Conservation (phyloP, 2,888 invertebrate genomes). For the Eurois occulta region DNA sequence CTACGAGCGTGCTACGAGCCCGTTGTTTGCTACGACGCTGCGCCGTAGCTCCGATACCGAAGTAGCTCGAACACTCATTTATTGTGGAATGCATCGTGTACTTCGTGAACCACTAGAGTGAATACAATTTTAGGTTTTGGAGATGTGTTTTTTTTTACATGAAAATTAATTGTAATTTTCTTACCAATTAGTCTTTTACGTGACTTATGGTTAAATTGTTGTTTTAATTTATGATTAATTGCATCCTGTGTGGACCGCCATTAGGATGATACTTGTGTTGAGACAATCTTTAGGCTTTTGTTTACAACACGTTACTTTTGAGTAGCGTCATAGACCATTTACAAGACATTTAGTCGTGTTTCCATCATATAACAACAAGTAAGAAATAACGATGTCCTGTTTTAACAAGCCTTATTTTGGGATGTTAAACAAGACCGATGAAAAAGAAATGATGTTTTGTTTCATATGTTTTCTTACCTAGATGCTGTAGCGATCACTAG, state of each 20-base stretch:
- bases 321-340: not conserved
- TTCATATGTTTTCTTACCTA: not conserved
- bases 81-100: constrained; percentile 39
- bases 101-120: constrained; percentile 28
- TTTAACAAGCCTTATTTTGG: not conserved
- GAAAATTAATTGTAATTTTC: not conserved
- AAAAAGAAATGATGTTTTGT: not conserved
- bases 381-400: not conserved
- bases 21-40: constrained; percentile 41
- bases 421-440: no score
- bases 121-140: constrained; percentile 4
- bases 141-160: not conserved
- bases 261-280: not conserved
- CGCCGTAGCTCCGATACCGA: constrained; percentile 29
- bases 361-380: not conserved
- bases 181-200: not conserved
- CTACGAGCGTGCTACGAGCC: constrained; percentile 43
- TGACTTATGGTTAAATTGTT: not conserved
- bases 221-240: not conserved
- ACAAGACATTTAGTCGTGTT: not conserved
- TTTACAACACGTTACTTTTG: not conserved
- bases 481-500: not conserved
- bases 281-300: not conserved
- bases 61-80: constrained; percentile 36
- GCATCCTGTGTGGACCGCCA: not conserved